A percentile compares a stretch with the other conserved stretches of the same genome.
Conservation (phyloP, 2,888 invertebrate species). For the Harpalus rubripes region DNA sequence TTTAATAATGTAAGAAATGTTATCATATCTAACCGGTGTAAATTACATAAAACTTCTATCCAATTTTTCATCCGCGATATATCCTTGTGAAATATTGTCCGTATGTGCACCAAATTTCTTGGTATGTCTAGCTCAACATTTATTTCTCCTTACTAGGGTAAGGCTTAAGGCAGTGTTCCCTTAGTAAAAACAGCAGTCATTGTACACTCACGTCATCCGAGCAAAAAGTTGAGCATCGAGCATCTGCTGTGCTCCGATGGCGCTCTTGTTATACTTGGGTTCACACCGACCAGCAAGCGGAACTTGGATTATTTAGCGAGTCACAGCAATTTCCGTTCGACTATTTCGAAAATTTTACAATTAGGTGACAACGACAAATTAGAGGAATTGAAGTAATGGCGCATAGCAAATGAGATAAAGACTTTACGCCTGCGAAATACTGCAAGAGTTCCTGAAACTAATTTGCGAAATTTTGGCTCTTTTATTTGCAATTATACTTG, state of each 20-base stretch:
- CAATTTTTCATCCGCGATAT: no score
- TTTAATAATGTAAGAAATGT: no score
- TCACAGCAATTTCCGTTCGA: slow-evolving; percentile 19
- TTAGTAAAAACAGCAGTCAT: slow-evolving; percentile 27
- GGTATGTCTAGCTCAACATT: not conserved
- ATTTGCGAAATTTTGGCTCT: no score
- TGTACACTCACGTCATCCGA: slow-evolving; percentile 36
- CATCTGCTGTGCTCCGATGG: slow-evolving; percentile 40
- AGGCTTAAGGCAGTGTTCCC: slow-evolving; percentile 5
- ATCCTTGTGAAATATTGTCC: no score
- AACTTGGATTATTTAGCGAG: slow-evolving; percentile 36
- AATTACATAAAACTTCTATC: no score
- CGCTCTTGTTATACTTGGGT: not conserved
- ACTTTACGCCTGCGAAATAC: not conserved
- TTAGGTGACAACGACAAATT: slow-evolving; percentile 26
- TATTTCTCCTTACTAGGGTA: slow-evolving; percentile 14
- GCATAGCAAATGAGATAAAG: slow-evolving; percentile 20
- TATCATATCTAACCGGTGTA: no score
- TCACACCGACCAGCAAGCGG: slow-evolving; percentile 20
- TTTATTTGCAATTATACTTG: no score
- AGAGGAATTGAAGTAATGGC: slow-evolving; percentile 27
- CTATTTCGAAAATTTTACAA: slow-evolving; percentile 38
- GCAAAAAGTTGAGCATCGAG: slow-evolving; percentile 42
- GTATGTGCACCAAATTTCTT: not conserved
- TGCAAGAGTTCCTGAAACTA: not conserved